phyloP scores from a whole-genome alignment of 2,888 invertebrate genomes.

The Amaurobius ferox region DNA sequence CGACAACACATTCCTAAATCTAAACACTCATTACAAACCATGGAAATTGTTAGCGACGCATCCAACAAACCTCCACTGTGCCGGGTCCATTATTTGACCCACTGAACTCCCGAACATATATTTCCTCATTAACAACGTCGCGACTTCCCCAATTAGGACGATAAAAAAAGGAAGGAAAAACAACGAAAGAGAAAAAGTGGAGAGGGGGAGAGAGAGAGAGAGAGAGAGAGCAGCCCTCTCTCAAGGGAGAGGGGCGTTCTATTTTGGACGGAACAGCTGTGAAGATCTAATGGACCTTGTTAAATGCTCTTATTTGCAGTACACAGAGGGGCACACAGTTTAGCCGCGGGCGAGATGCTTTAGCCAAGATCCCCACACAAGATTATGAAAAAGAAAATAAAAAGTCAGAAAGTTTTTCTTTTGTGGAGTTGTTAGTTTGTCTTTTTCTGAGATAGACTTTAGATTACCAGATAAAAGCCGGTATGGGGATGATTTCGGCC shows the following conservation, averaged over 20 bases:
- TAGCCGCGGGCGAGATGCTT: conserved; percentile 42
- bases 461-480: conserved; percentile 19
- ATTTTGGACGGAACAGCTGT: conserved; percentile 64
- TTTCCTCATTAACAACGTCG: conserved; percentile 51
- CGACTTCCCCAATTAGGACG: conserved; percentile 56
- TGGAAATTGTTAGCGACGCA: neutral
- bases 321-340: conserved; percentile 48
- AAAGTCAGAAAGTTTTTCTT: neutral
- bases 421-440: conserved; percentile 11
- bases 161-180: conserved; percentile 10
- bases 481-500: neutral
- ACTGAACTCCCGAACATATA: neutral
- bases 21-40: neutral
- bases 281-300: conserved; percentile 70
- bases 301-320: conserved; percentile 70
- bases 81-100: neutral
- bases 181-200: conserved; percentile 13
- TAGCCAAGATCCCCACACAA: conserved; percentile 42
- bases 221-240: conserved; percentile 10
- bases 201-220: neutral
- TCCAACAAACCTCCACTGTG: neutral
- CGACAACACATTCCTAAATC: neutral
- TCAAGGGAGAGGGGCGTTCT: conserved; percentile 41
- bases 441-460: neutral
- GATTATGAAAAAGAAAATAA: conserved; percentile 35